Conservation (phyloP, 2,888 invertebrate genomes). For the Thalpophila matura region DNA sequence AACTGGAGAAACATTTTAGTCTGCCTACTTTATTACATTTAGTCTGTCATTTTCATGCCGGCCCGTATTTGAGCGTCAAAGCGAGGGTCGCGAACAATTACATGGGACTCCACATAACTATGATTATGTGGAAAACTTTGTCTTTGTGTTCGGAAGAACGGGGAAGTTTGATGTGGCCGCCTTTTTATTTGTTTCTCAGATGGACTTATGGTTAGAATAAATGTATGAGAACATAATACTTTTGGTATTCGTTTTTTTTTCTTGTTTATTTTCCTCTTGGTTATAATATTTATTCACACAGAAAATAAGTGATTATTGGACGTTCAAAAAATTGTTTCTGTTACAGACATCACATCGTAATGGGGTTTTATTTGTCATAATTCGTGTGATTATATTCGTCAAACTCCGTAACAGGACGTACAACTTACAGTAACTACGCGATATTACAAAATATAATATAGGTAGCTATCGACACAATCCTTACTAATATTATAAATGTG, state of each 20-base stretch:
- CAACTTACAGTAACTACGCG: too few relatives aligned
- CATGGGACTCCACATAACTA: conserved; percentile 43
- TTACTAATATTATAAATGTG: too few relatives aligned
- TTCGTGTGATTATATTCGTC: too few relatives aligned
- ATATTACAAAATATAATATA: too few relatives aligned
- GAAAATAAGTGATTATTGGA: too few relatives aligned
- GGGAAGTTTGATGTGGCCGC: conserved; percentile 46
- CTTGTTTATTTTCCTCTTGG: conserved; percentile 48
- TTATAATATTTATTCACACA: too few relatives aligned
- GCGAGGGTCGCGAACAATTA: conserved; percentile 55
- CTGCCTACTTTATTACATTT: conserved; percentile 33
- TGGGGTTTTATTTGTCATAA: too few relatives aligned
- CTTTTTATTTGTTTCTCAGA: conserved; percentile 57
- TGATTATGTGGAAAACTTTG: conserved; percentile 57
- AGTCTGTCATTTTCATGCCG: conserved; percentile 43
- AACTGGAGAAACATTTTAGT: conserved; percentile 44
- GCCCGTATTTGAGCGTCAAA: conserved; percentile 47
- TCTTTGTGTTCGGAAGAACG: conserved; percentile 46
- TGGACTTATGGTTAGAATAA: conserved; percentile 47
- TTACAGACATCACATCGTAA: too few relatives aligned
- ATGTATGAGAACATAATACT: conserved; percentile 44
- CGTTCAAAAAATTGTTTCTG: too few relatives aligned
- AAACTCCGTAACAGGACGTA: too few relatives aligned
- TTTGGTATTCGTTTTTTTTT: conserved; percentile 46
- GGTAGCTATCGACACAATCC: too few relatives aligned